A percentile compares a stretch with the other conserved stretches of the same genome.
Evolutionary conservation across 2,797 vertebrate genomes (phyloP).

Genomic region (Centropyge bicolor): DNA sequence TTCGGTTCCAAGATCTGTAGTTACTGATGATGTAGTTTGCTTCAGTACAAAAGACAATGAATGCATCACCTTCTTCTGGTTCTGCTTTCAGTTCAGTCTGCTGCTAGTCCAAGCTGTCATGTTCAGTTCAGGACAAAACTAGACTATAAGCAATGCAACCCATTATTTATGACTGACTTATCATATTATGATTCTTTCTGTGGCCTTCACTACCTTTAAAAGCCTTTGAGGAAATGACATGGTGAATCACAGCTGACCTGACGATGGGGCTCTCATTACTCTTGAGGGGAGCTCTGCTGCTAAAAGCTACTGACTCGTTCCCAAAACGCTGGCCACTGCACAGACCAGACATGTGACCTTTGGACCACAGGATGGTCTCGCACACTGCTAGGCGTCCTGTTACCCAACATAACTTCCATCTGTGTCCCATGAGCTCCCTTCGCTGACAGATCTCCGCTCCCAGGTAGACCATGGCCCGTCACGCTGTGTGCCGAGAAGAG

Average conservation of each 20-base stretch:
- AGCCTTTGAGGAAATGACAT: background rate
- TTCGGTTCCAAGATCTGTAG: background rate
- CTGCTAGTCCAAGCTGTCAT: background rate
- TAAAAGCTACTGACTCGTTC: background rate
- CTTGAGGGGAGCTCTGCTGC: background rate
- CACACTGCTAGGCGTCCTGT: background rate
- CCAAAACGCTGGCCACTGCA: background rate
- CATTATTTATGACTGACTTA: background rate
- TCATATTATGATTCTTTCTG: background rate
- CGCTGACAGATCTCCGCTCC: slow-evolving; percentile 1
- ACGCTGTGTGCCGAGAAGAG: slow-evolving; percentile 26
- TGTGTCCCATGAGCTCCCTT: slow-evolving; percentile 3
- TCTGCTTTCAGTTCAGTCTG: background rate
- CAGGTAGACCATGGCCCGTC: background rate
- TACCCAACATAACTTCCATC: slow-evolving; percentile 29
- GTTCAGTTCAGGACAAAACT: background rate
- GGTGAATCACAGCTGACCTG: background rate
- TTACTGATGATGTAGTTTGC: background rate
- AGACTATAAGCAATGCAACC: no score
- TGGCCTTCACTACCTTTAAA: background rate
- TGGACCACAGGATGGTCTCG: background rate
- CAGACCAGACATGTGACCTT: slow-evolving; percentile 14
- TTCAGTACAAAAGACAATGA: background rate
- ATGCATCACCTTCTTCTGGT: background rate
- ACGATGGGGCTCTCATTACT: background rate